Percentiles rank a stretch among this genome's conserved stretches.
phyloP scores from a whole-genome alignment of 2,888 invertebrate genomes.

The Lochmaea capreae region DNA sequence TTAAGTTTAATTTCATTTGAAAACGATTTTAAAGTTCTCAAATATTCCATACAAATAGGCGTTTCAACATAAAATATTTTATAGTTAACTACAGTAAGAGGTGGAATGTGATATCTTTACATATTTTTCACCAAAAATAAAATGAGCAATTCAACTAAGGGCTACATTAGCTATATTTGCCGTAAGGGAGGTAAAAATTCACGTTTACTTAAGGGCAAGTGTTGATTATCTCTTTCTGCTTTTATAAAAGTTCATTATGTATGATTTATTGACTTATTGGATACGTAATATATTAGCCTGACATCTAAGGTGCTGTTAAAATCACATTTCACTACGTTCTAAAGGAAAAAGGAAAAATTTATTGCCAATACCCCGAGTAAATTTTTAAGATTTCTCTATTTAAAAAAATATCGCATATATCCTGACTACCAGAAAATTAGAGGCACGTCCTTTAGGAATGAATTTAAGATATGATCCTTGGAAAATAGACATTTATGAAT shows the following conservation, averaged over 20 bases:
- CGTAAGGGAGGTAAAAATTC: background rate
- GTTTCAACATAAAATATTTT: too few species aligned
- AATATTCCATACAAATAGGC: too few species aligned
- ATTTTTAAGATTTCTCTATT: too few species aligned
- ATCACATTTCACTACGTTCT: background rate
- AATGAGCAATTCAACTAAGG: background rate
- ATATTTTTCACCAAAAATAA: background rate
- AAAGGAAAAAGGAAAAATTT: background rate
- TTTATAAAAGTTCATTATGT: slow-evolving; percentile 5
- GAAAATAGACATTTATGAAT: too few species aligned
- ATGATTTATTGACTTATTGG: slow-evolving; percentile 10
- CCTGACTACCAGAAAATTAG: too few species aligned
- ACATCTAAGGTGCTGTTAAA: slow-evolving; percentile 6
- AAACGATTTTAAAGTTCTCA: too few species aligned
- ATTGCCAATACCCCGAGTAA: background rate
- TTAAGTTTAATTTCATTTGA: too few species aligned
- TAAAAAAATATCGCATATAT: too few species aligned
- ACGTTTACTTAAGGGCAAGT: background rate
- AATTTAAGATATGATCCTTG: too few species aligned
- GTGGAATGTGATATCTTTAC: background rate
- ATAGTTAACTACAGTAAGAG: too few species aligned
- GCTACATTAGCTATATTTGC: background rate
- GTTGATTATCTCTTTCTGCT: background rate
- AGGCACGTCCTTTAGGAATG: too few species aligned
- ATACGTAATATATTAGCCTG: slow-evolving; percentile 1